Evolutionary conservation across 1,140 invertebrate genomes (phyloP).

Genomic region (Macrotrachela quadricornifera): DNA sequence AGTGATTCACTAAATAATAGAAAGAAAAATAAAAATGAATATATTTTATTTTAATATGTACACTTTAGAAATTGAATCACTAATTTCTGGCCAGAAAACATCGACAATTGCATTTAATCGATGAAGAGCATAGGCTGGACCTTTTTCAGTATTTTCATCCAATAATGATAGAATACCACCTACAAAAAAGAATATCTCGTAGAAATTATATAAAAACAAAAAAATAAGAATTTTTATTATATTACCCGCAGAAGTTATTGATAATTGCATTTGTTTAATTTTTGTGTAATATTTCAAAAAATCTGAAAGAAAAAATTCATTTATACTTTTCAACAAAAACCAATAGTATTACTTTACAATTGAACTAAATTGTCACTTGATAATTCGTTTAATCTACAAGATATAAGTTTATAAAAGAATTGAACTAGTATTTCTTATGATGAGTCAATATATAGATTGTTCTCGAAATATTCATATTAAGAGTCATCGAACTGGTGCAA

Average conservation of each 20-base stretch:
- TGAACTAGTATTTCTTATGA: too few relatives aligned
- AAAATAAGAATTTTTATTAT: slow-evolving; percentile 75
- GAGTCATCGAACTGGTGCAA: too few relatives aligned
- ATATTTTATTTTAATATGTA: slow-evolving; percentile 26
- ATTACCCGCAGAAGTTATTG: slow-evolving; percentile 73
- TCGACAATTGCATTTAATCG: slow-evolving; percentile 80
- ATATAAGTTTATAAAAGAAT: too few relatives aligned
- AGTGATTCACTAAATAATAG: slow-evolving; percentile 57
- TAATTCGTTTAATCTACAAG: too few relatives aligned
- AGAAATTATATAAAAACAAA: slow-evolving; percentile 54
- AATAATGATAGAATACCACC: slow-evolving; percentile 83
- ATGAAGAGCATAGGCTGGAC: slow-evolving; percentile 49
- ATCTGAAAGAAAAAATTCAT: slow-evolving; percentile 86
- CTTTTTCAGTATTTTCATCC: slow-evolving; percentile 41
- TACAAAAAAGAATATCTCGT: slow-evolving; percentile 35
- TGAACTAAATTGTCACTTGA: too few relatives aligned
- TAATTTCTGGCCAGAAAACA: slow-evolving; percentile 95
- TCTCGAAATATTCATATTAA: too few relatives aligned
- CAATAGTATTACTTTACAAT: neutral
- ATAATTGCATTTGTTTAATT: slow-evolving; percentile 77
- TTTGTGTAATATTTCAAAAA: slow-evolving; percentile 75
- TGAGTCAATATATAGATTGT: too few relatives aligned
- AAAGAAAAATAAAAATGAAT: slow-evolving; percentile 8
- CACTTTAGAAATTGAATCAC: slow-evolving; percentile 90
- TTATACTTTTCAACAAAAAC: slow-evolving; percentile 81